These are phyloP conservation scores for Strigamia maritima DNA, from an alignment of 2,888 invertebrate genomes.

Conservation along the genomic window DNA sequence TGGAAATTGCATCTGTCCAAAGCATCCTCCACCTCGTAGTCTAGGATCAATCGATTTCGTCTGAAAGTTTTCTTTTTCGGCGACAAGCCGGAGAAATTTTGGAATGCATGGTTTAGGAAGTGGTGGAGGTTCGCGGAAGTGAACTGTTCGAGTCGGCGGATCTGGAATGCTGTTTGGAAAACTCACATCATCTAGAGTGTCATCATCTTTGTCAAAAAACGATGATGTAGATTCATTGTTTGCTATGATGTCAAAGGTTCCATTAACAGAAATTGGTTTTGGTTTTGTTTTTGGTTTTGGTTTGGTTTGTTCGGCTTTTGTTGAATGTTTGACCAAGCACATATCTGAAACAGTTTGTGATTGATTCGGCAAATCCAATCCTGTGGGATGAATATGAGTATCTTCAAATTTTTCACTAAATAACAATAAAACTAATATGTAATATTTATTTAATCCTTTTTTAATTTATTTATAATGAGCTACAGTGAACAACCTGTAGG, in stretches of 20 bases:
- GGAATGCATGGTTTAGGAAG: neutral
- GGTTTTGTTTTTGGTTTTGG: neutral
- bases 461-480: too few relatives aligned
- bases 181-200: neutral
- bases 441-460: neutral
- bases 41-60: neutral
- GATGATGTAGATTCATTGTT: neutral
- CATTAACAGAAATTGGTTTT: neutral
- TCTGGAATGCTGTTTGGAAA: neutral
- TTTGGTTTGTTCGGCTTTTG: neutral
- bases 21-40: slow-evolving; percentile 4
- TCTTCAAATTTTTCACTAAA: neutral
- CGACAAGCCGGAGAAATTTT: neutral
- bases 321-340: neutral
- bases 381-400: neutral
- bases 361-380: neutral
- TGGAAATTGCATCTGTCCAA: neutral
- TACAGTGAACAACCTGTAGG: too few relatives aligned
- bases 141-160: neutral
- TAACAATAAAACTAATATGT: neutral
- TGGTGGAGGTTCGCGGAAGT: neutral
- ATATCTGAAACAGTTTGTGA: neutral
- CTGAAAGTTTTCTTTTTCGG: neutral
- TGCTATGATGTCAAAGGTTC: neutral
- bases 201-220: neutral